Percentiles rank a stretch among this genome's conserved stretches.
phyloP scores from a whole-genome alignment of 2,888 invertebrate species.

The Protula sp. region DNA sequence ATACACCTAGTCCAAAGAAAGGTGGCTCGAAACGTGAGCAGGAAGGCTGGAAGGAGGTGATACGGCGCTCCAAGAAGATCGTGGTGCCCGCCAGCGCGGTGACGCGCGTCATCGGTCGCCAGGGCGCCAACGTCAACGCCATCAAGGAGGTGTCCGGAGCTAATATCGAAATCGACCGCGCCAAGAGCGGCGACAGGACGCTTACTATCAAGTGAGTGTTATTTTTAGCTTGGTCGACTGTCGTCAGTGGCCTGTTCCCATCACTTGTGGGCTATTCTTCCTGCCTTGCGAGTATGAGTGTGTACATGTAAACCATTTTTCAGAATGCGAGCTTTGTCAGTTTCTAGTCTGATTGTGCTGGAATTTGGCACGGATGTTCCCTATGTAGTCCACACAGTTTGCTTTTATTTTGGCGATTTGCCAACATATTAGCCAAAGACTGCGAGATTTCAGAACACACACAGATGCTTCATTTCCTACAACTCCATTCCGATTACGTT shows the following conservation, averaged over 20 bases:
- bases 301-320: no score
- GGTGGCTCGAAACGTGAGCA: slow-evolving; percentile 58
- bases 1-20: slow-evolving; percentile 23
- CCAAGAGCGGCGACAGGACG: slow-evolving; percentile 64
- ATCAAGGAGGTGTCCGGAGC: slow-evolving; percentile 95
- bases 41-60: slow-evolving; percentile 97
- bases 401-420: no score
- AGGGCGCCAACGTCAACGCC: slow-evolving; percentile 96
- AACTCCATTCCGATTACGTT: no score
- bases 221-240: no score
- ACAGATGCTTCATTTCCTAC: no score
- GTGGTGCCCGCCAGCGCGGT: slow-evolving; percentile 86
- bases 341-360: no score
- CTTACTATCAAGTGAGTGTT: slow-evolving; percentile 79
- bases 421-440: no score
- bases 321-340: no score
- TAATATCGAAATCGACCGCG: slow-evolving; percentile 97
- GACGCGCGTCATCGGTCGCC: slow-evolving; percentile 93
- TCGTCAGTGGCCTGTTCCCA: slow-evolving; percentile 63
- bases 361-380: no score
- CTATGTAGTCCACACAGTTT: no score
- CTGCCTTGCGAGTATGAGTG: not conserved
- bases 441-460: no score
- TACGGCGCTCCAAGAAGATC: slow-evolving; percentile 56
- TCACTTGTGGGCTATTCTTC: no score